Base-by-base conservation (phyloP, 2,888 invertebrate species). In the Drosophila helvetica region DNA sequence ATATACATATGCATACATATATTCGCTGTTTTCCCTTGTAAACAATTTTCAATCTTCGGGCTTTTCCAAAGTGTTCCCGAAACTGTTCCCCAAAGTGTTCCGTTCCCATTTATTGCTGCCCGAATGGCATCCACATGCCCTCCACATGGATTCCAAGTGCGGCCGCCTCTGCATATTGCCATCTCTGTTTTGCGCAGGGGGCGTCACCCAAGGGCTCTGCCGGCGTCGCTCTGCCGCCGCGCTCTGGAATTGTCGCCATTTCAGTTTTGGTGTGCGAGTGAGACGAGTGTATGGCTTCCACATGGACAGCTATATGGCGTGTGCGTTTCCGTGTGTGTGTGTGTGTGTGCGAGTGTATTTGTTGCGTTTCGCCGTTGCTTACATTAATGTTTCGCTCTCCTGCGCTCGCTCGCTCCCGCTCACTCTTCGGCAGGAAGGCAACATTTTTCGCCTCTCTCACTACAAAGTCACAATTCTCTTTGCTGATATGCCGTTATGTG, bases 231-330 rank as follows among this genome's bases (percentile, higher is more conserved):
- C 38, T 65, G 62, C 46, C 68, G 67, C 6, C 15, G 2, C 38
- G 38, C 38, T 38, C 38, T 78, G 74, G 75, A 88, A 81, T 78
- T 75, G 87, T 84, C 89, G 82, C 89, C 87, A 87, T 88, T 84
- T 81, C 87, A 67, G 66, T 86, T 82, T 72, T 77, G 65, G 79
- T 67, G 80, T 77, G 85, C 70, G 67, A 85, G 74, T 70, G 75
- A 67, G 85, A 77, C 64, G 45, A 70, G 8, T 30, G 57, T 54
- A 72, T 7, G 22, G 25, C n/a, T 48, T 22, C 38, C 51, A 60
- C 30, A 48, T 51, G 46, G 45, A 19, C 55, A 5, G n/a, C 22
- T 57, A 19, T n/a, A 51, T 25, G 54, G 45, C 53, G 75, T 53
- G 22, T 30, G 25, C n/a, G 51, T 19, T 22, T 22, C 5, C 22